Base-by-base conservation (phyloP, 2,797 vertebrate genomes). In the Aulostomus chinensis region DNA sequence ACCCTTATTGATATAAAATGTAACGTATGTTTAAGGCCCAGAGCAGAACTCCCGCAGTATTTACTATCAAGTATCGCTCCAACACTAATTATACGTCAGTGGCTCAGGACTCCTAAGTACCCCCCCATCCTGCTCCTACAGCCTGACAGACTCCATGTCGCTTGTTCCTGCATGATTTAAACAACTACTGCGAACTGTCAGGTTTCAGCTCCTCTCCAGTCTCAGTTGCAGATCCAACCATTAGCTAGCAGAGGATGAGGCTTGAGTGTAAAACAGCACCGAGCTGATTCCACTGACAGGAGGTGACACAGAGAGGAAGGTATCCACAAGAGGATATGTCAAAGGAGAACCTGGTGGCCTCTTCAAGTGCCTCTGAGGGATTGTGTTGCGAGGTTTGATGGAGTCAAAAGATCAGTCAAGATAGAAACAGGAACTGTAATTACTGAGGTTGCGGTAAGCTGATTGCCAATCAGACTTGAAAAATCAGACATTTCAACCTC, bases 121-220 rank as follows among this genome's bases (percentile, higher is more conserved):
- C 11, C 39, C 38, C 24, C 22, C 13, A 29, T 26, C 9, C 43
- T 33, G 2, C 21, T 11, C 38, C 22, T 8, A 7, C 28, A 46
- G 14, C 17, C 20, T 59, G 50, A 40, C 29, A 46, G 48, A 64
- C 55, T 68, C 15, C 21, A 36, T 48, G 54, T 62, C 42, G 38
- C 55, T 41, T 64, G 73, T 81, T 70, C 70, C 42, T 77, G 64
- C 77, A 72, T 78, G 58, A 82, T 76, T 81, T 76, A 77, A 66
- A 75, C 62, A 53, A 51, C 49, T 33, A 15, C 40, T 37, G 37
- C 24, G 51, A 62, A 49, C 81, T 80, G 85, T 80, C 81, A 71
- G 81, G 78, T 85, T 78, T 81, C 81, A 85, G 30, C 56, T 56
- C 33, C 40, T 30, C 29, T n/a, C 38, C 17, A 42, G 78, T 83